Conservation (phyloP, 1,140 invertebrate genomes). For the Drosophila pseudoananassae region DNA sequence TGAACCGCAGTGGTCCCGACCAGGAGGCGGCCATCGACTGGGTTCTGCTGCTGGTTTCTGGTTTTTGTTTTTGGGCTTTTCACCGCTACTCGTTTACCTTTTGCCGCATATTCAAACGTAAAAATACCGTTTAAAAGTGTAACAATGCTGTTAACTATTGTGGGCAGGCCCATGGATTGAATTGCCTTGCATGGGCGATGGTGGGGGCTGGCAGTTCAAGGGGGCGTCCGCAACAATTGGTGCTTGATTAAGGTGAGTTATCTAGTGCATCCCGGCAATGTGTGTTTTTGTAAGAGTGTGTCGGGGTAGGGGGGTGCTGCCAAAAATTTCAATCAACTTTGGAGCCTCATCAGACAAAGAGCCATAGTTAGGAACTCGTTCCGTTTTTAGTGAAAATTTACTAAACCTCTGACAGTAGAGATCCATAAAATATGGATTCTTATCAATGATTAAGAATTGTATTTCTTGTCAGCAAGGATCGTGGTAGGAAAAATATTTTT, state of each 20-base stretch:
- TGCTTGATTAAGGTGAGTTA: conserved; percentile 64
- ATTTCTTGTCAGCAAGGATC: background rate
- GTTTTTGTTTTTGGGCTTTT: conserved; percentile 14
- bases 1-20: conserved; percentile 68
- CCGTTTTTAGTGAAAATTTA: background rate
- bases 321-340: conserved; percentile 6
- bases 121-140: conserved; percentile 76
- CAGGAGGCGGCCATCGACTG: conserved; percentile 27
- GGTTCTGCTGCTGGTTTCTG: conserved; percentile 30
- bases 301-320: background rate
- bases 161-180: conserved; percentile 24
- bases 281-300: no score
- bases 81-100: conserved; percentile 30
- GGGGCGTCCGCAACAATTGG: conserved; percentile 55
- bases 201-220: background rate
- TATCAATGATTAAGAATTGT: background rate
- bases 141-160: conserved; percentile 76
- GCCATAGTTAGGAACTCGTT: background rate
- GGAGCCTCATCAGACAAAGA: background rate
- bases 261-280: conserved; percentile 2
- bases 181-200: background rate
- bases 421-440: no score
- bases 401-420: background rate
- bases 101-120: conserved; percentile 67
- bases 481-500: background rate